Base-by-base conservation (phyloP, 2,113 vertebrate genomes). In the Mastomys natalensis region DNA sequence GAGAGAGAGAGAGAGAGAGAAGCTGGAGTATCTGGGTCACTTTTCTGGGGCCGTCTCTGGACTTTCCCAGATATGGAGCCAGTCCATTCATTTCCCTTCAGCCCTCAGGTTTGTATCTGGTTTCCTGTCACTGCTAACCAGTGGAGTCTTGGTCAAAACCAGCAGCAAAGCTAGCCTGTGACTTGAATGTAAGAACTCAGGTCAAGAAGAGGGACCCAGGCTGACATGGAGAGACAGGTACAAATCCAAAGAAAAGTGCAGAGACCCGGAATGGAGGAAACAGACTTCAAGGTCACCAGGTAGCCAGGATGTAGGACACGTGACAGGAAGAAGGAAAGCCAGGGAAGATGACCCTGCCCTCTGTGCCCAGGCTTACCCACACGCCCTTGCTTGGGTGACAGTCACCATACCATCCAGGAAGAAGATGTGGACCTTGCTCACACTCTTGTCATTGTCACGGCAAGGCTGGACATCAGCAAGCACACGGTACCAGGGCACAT, bases 311-410 rank as follows among this genome's bases (percentile, higher is more conserved):
- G 4, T 3, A 60, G 62, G 53, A 21, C 40, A 17, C 19, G 26
- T 3, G 16, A 64, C 6, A 82, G 19, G 66, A 43, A 78, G 31
- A 40, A 73, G 13, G 45, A 31, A 53, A 74, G n/a, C 76, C 53
- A 48, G 53, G 64, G n/a, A 8, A 86, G 31, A 89, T 2, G 7
- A 0, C 13, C 37, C 31, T 55, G 45, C 29, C 45, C 16, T 13
- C 48, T 9, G 7, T 2, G 34, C 58, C 60, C n/a, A 24, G 16
- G 51, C 98, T 98, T 97, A 98, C 98, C 98, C 98, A 98, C 1
- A 94, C 96, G 0, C 55, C 91, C 11, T 91, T 95, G 87, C 5
- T 72, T 21, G 1, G 86, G 6, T 97, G 72, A 98, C 81, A 10
- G 84, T 96, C 73, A 98, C 95, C 3, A 97, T 21, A 1, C 95